Evolutionary conservation across 2,888 invertebrate genomes (phyloP), one percentile per base, ranked within the genome.

Genomic region (Oscheius myriophilus): DNA sequence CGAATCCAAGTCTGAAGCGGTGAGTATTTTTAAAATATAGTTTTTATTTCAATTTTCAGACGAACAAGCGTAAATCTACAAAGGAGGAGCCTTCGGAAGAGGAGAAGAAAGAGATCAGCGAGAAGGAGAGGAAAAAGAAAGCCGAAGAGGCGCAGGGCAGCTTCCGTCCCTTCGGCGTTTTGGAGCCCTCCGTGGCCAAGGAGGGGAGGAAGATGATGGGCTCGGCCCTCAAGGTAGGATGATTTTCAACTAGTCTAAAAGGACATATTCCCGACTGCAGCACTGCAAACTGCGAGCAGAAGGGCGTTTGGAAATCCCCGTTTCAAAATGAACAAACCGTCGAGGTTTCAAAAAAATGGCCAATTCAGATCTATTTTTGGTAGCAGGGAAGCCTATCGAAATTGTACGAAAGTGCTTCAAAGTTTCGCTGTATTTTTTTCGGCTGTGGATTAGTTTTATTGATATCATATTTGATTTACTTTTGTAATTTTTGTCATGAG

Each of bases 161-260:
- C 33, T 77, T 72, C 61, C 55, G 72, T 25, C 76, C 76, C 18
- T 77, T 77, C 54, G 76, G 76, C 43, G 65, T 77, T 3, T 64
- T 77, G 26, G 76, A 77, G 54, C 61, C 74, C 42, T 21, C 65
- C 12, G 57, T 70, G 1, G 76, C 76, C 2, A 74, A 72, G 42
- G 70, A 71, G 25, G 74, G 73, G 2, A 65, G 76, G 45, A 67
- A 65, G 26, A 55, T 58, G 11, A 72, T 73, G 58, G 54, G 45
- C 43, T 41, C 21, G 9, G 68, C 67, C 3, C 62, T 75, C 46
- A 55, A 64, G 54, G 74, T 74, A 26, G 9, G 26, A 33, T 45
- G 18, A 1, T 25, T 57, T 49, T 26, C 26, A 49, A 49, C 25
- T 14, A 61, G 7, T 3, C 23, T 6, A 54, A 54, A 54, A 33